These are phyloP conservation scores for Dicyrtoma fusca DNA, from an alignment of 2,888 invertebrate species.

Conservation along the genomic window DNA sequence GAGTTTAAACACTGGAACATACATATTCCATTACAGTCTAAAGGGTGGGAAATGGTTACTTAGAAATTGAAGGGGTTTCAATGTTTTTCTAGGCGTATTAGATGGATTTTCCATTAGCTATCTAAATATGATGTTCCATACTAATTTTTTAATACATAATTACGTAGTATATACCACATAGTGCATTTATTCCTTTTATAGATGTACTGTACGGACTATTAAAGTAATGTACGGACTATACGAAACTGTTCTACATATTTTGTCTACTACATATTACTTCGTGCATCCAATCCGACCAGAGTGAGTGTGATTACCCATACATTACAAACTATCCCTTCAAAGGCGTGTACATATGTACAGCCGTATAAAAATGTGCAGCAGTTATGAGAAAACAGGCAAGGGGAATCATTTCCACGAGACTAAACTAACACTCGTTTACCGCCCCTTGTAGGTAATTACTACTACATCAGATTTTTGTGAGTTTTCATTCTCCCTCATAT, in stretches of 20 bases:
- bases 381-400: background rate
- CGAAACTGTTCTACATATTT: background rate
- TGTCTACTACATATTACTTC: background rate
- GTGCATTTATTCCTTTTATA: too few relatives aligned
- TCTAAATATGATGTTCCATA: background rate
- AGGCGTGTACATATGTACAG: background rate
- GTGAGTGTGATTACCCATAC: too few relatives aligned
- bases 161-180: too few relatives aligned
- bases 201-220: background rate
- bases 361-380: background rate
- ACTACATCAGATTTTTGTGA: too few relatives aligned
- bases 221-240: too few relatives aligned
- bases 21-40: too few relatives aligned
- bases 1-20: too few relatives aligned
- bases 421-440: too few relatives aligned
- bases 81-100: background rate
- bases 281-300: background rate
- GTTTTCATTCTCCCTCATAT: background rate
- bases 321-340: too few relatives aligned
- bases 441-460: too few relatives aligned
- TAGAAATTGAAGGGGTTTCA: background rate
- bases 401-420: background rate
- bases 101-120: constrained; percentile 10
- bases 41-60: too few relatives aligned
- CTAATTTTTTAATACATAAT: background rate